A percentile compares a stretch with the other conserved stretches of the same genome.
phyloP scores from a whole-genome alignment of 2,797 vertebrate genomes.

The Otolemur crassicaudatus region DNA sequence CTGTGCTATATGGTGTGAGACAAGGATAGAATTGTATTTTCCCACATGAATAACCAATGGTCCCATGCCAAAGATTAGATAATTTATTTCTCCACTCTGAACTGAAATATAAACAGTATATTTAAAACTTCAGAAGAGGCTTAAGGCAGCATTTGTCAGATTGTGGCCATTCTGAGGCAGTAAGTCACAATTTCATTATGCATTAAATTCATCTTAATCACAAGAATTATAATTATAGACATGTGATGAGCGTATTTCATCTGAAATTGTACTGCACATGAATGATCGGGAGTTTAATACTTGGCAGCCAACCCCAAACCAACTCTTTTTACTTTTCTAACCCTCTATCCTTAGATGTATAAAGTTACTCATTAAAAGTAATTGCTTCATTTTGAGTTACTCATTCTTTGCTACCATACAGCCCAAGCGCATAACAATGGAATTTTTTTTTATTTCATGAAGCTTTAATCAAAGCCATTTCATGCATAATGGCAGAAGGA shows the following conservation, averaged over 20 bases:
- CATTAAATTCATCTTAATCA: slow-evolving; percentile 35
- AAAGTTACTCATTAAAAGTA: slow-evolving; percentile 67
- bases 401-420: slow-evolving; percentile 7
- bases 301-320: slow-evolving; percentile 1
- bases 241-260: background rate
- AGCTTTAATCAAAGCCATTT: slow-evolving; percentile 68
- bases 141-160: background rate
- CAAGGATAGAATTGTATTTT: background rate
- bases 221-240: background rate
- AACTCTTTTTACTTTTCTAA: background rate
- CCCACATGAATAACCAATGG: rapidly evolving
- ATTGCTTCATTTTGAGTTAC: slow-evolving; percentile 1
- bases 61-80: no score
- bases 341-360: slow-evolving; percentile 28
- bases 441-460: slow-evolving; percentile 65
- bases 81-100: background rate
- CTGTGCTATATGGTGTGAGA: background rate
- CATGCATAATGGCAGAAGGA: slow-evolving; percentile 43
- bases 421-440: slow-evolving; percentile 62
- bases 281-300: background rate
- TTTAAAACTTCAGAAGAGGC: background rate
- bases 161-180: background rate
- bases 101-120: background rate
- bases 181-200: background rate
- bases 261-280: background rate